Evolutionary conservation across 1,140 invertebrate species (phyloP), one percentile per base, ranked within the genome.

Genomic region (Drosophila kepulauana): DNA sequence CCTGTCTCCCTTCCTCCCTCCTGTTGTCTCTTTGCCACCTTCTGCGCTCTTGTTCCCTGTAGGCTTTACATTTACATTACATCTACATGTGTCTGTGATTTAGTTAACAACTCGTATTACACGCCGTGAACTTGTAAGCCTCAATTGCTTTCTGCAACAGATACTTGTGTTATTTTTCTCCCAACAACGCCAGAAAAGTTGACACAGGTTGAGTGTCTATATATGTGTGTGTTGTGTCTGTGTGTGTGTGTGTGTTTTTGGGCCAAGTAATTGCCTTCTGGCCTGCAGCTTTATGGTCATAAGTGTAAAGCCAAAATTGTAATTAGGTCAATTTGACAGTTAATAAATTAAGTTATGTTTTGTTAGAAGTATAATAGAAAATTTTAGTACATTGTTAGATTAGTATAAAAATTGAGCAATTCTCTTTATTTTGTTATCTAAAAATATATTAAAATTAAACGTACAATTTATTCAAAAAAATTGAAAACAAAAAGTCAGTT

Each of bases 81-180:
- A 59, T 43, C 54, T 46, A 64, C 46, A 64, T 68, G 57, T 72
- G 65, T 56, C 59, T 56, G 56, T 65, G 65, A 65, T 65, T 65
- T 65, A 75, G 72, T 75, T 69, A 54, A 78, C 71, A 78, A 59
- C 61, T 51, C 52, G 64, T 69, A 64, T 78, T 74, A 75, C 71
- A 74, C 43, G 75, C 41, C 45, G 49, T 68, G 41, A 58, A 64
- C 64, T 69, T 69, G 57, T 67, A 62, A 33, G 35, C 43, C 63
- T 33, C 63, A 65, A 65, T 65, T 65, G 63, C 51, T 65, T 65
- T 56, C n/a, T 65, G 51, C 63, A 65, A 65, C 63, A 56, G 51
- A 54, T 54, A 56, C 63, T 56, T 65, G 11, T 65, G 38, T 65
- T 65, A 56, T 56, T 65, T 65, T 56, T 15, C 8, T 25, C 33